Evolutionary conservation across 2,113 vertebrate species (phyloP).

Genomic region (Scolopax mira): DNA sequence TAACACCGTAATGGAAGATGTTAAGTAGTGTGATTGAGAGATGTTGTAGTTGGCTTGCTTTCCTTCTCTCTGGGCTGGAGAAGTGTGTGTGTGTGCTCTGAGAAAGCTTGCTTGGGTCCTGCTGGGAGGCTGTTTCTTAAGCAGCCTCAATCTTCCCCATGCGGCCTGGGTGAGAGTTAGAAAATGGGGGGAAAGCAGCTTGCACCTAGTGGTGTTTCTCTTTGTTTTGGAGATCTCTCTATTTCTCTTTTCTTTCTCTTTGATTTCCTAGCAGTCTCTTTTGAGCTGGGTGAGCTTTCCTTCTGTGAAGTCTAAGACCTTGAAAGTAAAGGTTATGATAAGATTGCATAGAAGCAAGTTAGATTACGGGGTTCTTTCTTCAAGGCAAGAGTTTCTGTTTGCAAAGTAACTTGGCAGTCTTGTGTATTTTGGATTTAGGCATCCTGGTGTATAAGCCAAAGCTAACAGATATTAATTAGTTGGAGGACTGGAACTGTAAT

Average conservation of each 20-base stretch:
- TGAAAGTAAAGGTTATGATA: background rate
- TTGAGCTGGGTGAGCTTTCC: background rate
- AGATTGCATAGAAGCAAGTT: background rate
- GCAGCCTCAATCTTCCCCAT: background rate
- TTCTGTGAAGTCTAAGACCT: background rate
- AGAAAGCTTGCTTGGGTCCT: background rate
- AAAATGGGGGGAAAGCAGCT: background rate
- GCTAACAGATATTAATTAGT: conserved; percentile 61
- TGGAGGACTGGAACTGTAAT: conserved; percentile 12
- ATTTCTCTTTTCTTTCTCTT: background rate
- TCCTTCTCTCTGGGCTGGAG: background rate
- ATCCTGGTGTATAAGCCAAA: conserved; percentile 41
- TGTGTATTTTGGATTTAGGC: conserved; percentile 50
- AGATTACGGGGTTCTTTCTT: background rate
- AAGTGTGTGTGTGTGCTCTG: background rate
- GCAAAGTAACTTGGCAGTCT: conserved; percentile 13
- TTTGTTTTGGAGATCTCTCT: background rate
- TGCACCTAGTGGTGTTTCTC: background rate
- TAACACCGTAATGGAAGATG: fast-evolving
- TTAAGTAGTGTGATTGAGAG: background rate
- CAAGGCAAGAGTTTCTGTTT: background rate
- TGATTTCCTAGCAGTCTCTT: background rate
- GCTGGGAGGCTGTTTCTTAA: background rate
- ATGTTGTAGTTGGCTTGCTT: background rate
- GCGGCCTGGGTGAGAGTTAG: background rate